Base-by-base conservation (phyloP, 2,888 invertebrate genomes). In the Nemurella pictetii region DNA sequence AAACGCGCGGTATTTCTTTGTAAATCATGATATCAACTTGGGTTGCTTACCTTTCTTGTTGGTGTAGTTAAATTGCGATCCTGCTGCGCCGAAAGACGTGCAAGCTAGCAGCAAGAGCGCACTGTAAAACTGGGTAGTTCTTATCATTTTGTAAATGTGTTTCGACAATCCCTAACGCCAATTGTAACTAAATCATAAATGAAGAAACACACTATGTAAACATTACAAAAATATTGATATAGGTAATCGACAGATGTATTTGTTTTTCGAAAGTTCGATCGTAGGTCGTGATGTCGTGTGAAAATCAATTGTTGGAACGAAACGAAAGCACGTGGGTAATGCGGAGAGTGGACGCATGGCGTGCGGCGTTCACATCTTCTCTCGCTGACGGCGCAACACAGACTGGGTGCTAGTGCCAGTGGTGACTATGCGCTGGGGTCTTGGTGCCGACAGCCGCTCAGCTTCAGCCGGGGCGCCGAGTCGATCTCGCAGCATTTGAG, bases 1-100 rank as follows among this genome's bases (percentile, higher is more conserved):
- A 55, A 55, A 20, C 55, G 55, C 9, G 55, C 55, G 55, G 55
- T 20, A 55, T 55, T 55, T 55, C 55, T 55, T 55, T 55, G 55
- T 15, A 55, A 55, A 3, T 55, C 55, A 20, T 20, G 55, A 55
- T 55, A 55, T 55, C 55, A 55, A 20, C 55, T 55, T 12, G 9
- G 15, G 55, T 12, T 55, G 55, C 83, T 85, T n/a, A 85, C 85
- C 85, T 83, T 85, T 85, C 83, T 85, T 85, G 74, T 83, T 83
- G 83, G 83, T 83, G 36, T 80, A 83, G 83, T 85, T 85, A 55
- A 83, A 83, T 73, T 85, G 30, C 0, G 85, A 83, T 5, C 80
- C 55, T 27, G 28, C 30, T 28, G 78, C 29, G 25, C 55, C 72
- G 27, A 32, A 32, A 27, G 80, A 29, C 12, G 74, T 30, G 29